Conservation (phyloP, 2,113 vertebrate genomes). For the Chaenogobius annularis region DNA sequence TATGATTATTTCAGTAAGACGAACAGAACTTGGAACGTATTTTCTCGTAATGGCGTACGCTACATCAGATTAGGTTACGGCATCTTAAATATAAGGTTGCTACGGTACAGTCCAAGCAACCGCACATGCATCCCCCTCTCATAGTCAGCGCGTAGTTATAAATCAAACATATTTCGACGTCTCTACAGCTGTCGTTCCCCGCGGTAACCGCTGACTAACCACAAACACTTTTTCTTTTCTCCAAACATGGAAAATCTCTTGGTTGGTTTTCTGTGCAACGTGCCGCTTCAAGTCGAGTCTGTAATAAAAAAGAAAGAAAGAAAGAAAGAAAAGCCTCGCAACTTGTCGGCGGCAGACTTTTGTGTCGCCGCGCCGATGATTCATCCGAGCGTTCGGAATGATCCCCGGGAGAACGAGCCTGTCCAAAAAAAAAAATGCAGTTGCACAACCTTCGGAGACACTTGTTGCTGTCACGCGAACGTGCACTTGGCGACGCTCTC, state of each 20-base stretch:
- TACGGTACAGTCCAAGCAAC: too few species aligned
- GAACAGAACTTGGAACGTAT: too few species aligned
- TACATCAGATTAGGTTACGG: too few species aligned
- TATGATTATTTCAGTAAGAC: too few species aligned
- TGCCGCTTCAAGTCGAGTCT: background rate
- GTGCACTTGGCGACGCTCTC: background rate
- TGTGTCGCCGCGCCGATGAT: slow-evolving; percentile 35
- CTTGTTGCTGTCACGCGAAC: slow-evolving; percentile 28
- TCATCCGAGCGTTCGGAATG: slow-evolving; percentile 47
- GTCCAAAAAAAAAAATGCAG: slow-evolving; percentile 48
- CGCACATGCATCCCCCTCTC: too few species aligned
- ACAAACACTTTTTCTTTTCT: background rate
- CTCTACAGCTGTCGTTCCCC: background rate
- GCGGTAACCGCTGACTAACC: too few species aligned
- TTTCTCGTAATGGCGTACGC: too few species aligned
- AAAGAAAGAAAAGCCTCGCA: too few species aligned
- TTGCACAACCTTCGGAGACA: slow-evolving; percentile 44
- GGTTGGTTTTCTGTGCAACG: background rate
- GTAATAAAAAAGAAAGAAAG: background rate
- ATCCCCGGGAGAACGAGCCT: slow-evolving; percentile 23
- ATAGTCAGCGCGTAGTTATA: too few species aligned
- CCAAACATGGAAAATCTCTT: background rate
- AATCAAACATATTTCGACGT: too few species aligned
- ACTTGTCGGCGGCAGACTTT: slow-evolving; percentile 44
- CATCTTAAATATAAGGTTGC: too few species aligned